phyloP scores from a whole-genome alignment of 23 tunicate genomes.

The Corella eumyota region DNA sequence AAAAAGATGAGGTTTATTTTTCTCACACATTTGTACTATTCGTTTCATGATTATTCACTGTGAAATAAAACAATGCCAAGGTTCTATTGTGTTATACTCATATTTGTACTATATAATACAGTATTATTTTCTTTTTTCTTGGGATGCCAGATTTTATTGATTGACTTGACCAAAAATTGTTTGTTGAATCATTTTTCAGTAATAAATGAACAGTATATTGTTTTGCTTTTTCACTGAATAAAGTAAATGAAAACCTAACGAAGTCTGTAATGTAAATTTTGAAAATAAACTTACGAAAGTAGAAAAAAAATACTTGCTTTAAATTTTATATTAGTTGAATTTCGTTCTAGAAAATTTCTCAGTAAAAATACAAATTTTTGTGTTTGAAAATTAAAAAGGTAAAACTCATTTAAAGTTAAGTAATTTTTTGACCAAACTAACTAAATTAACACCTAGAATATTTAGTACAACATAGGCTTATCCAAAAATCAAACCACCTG shows the following conservation, averaged over 20 bases:
- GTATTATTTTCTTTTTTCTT: not conserved
- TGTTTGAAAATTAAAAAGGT: not conserved
- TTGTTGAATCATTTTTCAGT: not conserved
- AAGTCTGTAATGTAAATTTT: no score
- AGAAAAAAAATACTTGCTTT: no score
- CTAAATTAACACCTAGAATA: no score
- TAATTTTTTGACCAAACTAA: no score
- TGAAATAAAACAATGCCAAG: not conserved
- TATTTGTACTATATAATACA: not conserved
- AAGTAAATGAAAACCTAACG: not conserved
- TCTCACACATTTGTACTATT: not conserved
- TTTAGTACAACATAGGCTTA: no score
- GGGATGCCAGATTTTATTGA: not conserved
- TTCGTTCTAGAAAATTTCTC: no score
- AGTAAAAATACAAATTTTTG: no score
- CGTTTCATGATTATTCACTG: not conserved
- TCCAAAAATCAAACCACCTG: no score
- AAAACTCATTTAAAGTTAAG: not conserved
- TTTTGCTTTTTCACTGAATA: not conserved
- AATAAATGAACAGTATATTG: not conserved
- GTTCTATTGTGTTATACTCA: not conserved
- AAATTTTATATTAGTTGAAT: no score
- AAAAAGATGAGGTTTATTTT: not conserved
- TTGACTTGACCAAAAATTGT: not conserved
- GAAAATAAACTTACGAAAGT: no score